Evolutionary conservation across 2,113 vertebrate species (phyloP), one percentile per base, ranked within the genome.

Genomic region (Eidolon helvum): DNA sequence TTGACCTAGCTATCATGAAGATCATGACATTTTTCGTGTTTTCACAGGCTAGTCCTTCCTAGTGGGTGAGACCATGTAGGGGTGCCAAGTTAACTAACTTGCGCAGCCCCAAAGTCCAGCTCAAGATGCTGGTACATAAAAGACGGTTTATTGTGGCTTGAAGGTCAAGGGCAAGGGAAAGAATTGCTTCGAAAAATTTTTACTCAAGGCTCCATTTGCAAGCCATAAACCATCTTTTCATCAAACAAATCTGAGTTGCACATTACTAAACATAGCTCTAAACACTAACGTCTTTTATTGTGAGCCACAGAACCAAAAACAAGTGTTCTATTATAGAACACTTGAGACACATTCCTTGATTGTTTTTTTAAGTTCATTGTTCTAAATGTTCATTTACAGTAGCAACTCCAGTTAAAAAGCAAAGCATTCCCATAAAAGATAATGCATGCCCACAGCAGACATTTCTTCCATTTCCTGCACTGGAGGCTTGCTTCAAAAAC

Each of bases 151-250:
- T 97, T 98, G 97, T 95, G 97, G 38, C 87, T 72, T 97, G 96
- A 98, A 98, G 97, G 97, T 97, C 97, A 97, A 87, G 96, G 84
- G 79, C 95, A 95, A 98, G 80, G 95, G 93, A 98, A 98, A 97
- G 91, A 98, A 98, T 80, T 96, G 95, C 97, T 98, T 97, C 63
- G 97, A 97, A 95, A 92, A 98, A 98, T 96, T 96, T 97, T 98
- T 97, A 97, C 95, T 96, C 97, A 94, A 91, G 93, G 94, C 43
- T 22, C 50, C 78, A 80, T 53, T 96, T 79, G 79, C 78, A 84
- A 87, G 30, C 95, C 96, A 98, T 98, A 98, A 98, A 97, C 98
- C 97, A 97, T 98, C 94, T 98, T 98, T 98, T 98, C 98, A 98
- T 97, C 97, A 96, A 95, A 93, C 93, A 97, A 88, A 95, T 98